Conservation (phyloP, 2,797 vertebrate species). For the Sebastes variabilis region DNA sequence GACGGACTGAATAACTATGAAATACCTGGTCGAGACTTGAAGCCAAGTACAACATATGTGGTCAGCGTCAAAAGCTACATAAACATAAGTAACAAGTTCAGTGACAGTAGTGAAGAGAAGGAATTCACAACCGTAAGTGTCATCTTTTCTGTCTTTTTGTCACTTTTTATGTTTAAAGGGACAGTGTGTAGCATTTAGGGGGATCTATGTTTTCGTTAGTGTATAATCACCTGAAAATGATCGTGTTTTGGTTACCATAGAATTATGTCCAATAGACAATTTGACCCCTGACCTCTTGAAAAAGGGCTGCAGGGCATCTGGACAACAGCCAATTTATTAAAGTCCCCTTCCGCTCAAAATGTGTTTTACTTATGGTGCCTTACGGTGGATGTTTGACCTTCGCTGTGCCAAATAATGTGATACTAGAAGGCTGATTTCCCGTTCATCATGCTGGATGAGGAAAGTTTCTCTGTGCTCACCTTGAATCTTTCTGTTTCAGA, state of each 20-base stretch:
- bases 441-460: neutral
- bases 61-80: conserved; percentile 37
- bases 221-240: too few relatives aligned
- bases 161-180: neutral
- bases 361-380: neutral
- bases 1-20: fast-evolving
- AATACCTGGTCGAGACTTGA: neutral
- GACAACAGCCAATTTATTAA: neutral
- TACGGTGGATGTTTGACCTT: neutral
- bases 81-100: fast-evolving
- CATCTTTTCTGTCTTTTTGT: neutral
- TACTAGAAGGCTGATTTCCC: neutral
- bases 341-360: neutral
- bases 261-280: too few relatives aligned
- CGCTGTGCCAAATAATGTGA: neutral
- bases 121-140: conserved; percentile 61
- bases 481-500: neutral
- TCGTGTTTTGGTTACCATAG: too few relatives aligned
- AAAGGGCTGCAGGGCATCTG: neutral
- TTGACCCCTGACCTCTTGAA: neutral
- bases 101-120: conserved; percentile 37
- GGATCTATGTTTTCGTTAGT: too few relatives aligned
- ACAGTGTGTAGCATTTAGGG: too few relatives aligned
- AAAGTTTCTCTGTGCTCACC: neutral
- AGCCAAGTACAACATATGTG: conserved; percentile 37